Evolutionary conservation across 2,113 vertebrate species (phyloP), one percentile per base, ranked within the genome.

Genomic region (Nerophis ophidion): DNA sequence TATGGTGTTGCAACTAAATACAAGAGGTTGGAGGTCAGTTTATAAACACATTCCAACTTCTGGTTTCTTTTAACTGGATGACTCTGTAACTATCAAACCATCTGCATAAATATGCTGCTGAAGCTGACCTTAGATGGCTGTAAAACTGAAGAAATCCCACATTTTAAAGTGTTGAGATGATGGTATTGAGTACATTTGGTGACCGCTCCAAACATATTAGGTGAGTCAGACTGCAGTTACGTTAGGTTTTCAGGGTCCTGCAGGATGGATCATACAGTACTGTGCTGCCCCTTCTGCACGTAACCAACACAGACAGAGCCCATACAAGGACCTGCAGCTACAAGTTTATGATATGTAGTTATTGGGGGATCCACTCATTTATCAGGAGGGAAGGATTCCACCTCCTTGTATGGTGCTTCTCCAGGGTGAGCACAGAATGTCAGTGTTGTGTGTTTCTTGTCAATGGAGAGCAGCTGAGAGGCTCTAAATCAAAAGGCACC

Each of bases 321-420:
- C 88, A 78, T 90, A 90, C 83, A 90, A 87, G 87, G 88, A 74
- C 68, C 58, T 81, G 81, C 45, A 77, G 79, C 72, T 5, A 56
- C 53, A 40, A 71, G 84, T 83, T 81, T 79, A 85, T 83, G 71
- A 84, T 78, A 77, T 76, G 71, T 53, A 48, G 76, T 86, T 88
- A 87, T 85, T 86, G 79, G 70, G 76, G 71, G 82, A 89, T 83
- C 71, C 80, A 66, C 81, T 79, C 81, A 86, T 89, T 85, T 87
- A 87, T 89, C 85, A 85, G 66, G 66, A 54, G 75, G 72, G 68
- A 75, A 70, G 73, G 76, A 68, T 77, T 86, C 79, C 70, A 72
- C 84, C 72, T 75, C 88, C 89, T 81, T 89, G 82, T 89, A 90
- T 86, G 89, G 89, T 82, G 68, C 68, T 87, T 66, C 68, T 70